phyloP scores from a whole-genome alignment of 1,140 invertebrate genomes.

The Zaprionus davidi region DNA sequence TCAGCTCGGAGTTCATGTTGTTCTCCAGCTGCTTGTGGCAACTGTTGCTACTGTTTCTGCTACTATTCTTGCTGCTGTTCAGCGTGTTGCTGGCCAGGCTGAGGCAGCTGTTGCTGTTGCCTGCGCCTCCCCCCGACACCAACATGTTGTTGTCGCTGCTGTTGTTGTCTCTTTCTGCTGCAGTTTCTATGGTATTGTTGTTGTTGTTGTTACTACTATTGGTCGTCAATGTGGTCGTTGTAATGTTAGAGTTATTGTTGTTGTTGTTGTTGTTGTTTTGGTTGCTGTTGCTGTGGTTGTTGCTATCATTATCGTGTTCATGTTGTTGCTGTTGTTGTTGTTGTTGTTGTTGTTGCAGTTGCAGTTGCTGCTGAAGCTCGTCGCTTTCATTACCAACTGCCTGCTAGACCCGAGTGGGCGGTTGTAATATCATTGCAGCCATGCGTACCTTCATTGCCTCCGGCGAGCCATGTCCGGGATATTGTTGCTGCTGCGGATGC shows the following conservation, averaged over 20 bases:
- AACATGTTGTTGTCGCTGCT: constrained; percentile 24
- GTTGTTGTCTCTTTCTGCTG: constrained; percentile 23
- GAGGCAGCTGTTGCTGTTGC: constrained; percentile 36
- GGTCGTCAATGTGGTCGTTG: constrained; percentile 68
- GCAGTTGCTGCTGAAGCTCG: constrained; percentile 66
- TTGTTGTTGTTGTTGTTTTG: constrained; percentile 50
- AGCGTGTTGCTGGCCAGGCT: constrained; percentile 48
- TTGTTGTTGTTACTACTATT: constrained; percentile 61
- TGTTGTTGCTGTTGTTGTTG: constrained; percentile 47
- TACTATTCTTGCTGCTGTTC: constrained; percentile 57
- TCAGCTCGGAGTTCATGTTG: constrained; percentile 68
- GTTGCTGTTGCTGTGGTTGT: constrained; percentile 37
- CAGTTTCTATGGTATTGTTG: neutral
- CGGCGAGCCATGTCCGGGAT: constrained; percentile 85
- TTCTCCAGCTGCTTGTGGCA: constrained; percentile 55
- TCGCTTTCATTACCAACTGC: constrained; percentile 82
- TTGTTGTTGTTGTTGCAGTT: constrained; percentile 54
- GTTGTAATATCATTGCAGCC: constrained; percentile 91
- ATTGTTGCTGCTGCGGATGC: constrained; percentile 71
- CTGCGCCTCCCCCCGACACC: neutral
- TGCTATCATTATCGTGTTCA: constrained; percentile 50
- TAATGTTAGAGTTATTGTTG: constrained; percentile 38
- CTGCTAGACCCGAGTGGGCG: constrained; percentile 91
- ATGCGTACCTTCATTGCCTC: constrained; percentile 92
- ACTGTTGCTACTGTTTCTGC: constrained; percentile 48